Conservation (phyloP, 2,113 vertebrate species). For the Perca flavescens region DNA sequence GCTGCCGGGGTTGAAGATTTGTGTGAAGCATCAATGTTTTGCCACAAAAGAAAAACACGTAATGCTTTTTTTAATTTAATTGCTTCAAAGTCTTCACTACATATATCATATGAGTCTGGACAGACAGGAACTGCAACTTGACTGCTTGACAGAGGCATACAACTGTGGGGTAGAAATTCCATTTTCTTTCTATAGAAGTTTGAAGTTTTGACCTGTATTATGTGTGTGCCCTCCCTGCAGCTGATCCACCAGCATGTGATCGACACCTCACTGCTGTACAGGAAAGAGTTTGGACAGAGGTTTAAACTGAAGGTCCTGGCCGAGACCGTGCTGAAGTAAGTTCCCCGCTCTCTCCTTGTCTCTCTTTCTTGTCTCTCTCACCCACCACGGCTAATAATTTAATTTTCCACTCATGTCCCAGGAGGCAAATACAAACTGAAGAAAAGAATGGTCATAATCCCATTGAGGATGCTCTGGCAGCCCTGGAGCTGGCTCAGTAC, state of each 20-base stretch:
- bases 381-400: neutral
- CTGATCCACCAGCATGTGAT: slow-evolving; percentile 92
- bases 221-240: slow-evolving; percentile 71
- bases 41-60: too few species aligned
- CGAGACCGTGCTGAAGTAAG: slow-evolving; percentile 88
- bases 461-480: slow-evolving; percentile 88
- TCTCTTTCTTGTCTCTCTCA: neutral
- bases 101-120: too few species aligned
- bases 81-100: too few species aligned
- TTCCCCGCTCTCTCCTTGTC: neutral
- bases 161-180: too few species aligned
- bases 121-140: too few species aligned
- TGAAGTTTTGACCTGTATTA: neutral
- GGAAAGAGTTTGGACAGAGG: slow-evolving; percentile 82
- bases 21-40: too few species aligned
- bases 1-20: too few species aligned
- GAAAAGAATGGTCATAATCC: slow-evolving; percentile 87
- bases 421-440: slow-evolving; percentile 88
- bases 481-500: slow-evolving; percentile 90
- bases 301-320: slow-evolving; percentile 93
- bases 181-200: neutral
- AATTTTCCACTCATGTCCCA: slow-evolving; percentile 57
- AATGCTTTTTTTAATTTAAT: too few species aligned
- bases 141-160: too few species aligned
- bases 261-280: slow-evolving; percentile 92